These are phyloP conservation scores for Caenorhabditis drosophilae DNA, from an alignment of 2,888 invertebrate genomes.

Conservation along the genomic window DNA sequence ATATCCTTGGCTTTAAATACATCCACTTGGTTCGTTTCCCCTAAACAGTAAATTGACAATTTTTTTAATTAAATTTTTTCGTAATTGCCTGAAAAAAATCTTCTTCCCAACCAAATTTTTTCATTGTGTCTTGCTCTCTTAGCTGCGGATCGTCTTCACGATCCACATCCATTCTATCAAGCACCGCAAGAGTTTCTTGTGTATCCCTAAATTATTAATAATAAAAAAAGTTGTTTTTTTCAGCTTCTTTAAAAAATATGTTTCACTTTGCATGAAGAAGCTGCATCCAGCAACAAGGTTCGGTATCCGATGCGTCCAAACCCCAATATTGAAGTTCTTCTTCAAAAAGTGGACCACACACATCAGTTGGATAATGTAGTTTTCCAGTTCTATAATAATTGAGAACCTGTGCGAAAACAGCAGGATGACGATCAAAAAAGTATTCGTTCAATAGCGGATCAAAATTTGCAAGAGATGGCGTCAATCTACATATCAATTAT, in stretches of 20 bases:
- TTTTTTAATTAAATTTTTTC: no score
- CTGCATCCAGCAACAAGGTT: slow-evolving; percentile 98
- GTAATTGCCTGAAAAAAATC: slow-evolving; percentile 90
- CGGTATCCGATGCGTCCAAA: slow-evolving; percentile 96
- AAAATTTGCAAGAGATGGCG: slow-evolving; percentile 96
- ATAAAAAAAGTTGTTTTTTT: slow-evolving; percentile 3
- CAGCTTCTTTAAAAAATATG: not conserved
- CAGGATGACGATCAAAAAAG: slow-evolving; percentile 88
- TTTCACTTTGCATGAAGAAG: slow-evolving; percentile 51
- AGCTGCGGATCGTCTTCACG: slow-evolving; percentile 62
- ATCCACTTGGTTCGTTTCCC: slow-evolving; percentile 78
- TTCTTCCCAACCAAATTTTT: slow-evolving; percentile 91
- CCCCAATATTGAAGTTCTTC: slow-evolving; percentile 97
- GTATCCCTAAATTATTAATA: slow-evolving; percentile 88
- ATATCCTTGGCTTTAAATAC: slow-evolving; percentile 92
- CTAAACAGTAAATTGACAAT: slow-evolving; percentile 70
- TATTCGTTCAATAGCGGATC: slow-evolving; percentile 99
- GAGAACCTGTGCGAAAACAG: slow-evolving; percentile 80
- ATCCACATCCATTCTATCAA: slow-evolving; percentile 95
- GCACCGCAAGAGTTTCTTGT: slow-evolving; percentile 94
- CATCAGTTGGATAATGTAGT: slow-evolving; percentile 97
- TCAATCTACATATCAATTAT: slow-evolving; percentile 76
- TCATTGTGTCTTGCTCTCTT: slow-evolving; percentile 81
- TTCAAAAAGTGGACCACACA: slow-evolving; percentile 97
- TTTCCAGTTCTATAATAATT: slow-evolving; percentile 82